Base-by-base conservation (phyloP, 2,888 invertebrate species). In the Mythimna loreyi region DNA sequence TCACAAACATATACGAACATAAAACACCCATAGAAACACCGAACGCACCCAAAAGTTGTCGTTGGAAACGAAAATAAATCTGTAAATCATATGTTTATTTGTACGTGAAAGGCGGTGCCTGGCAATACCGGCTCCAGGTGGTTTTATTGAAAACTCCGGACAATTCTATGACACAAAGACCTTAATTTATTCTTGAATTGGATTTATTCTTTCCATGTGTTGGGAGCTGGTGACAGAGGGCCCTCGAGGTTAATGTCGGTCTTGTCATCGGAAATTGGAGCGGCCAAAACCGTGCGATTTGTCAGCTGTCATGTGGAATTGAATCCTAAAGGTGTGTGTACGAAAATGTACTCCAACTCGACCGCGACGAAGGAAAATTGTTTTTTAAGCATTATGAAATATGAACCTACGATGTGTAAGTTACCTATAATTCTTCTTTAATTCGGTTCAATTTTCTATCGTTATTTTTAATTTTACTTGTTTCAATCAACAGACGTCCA, bases 101-200 rank as follows among this genome's bases (percentile, higher is more conserved):
- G 85, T 84, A 81, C 81, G 84, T 86, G 85, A 84, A 84, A 85
- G 81, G 77, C 84, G 78, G 87, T 87, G 87, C 87, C 87, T 87
- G 86, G 86, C 84, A 83, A 82, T 86, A 85, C 84, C 84, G 80
- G 78, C 75, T 73, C 84, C 82, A 81, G 82, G 80, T 80, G 86
- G 78, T 81, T 83, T 85, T 85, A 89, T 90, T 90, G 88, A 90
- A 87, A 86, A 86, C 85, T 83, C 89, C 86, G 88, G 86, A 87
- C 90, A 86, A 92, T 93, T 92, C 89, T 89, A 87, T 89, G 90
- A 87, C 92, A 93, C 92, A 93, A 94, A 93, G 91, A 91, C 92
- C 91, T 93, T 94, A 94, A 95, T 94, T 94, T 94, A 94, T 94
- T 94, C 94, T 92, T 93, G 92, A 93, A 93, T 90, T 89, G 90